Conservation (phyloP, 2,113 vertebrate species). For the Eupsittula cactorum region DNA sequence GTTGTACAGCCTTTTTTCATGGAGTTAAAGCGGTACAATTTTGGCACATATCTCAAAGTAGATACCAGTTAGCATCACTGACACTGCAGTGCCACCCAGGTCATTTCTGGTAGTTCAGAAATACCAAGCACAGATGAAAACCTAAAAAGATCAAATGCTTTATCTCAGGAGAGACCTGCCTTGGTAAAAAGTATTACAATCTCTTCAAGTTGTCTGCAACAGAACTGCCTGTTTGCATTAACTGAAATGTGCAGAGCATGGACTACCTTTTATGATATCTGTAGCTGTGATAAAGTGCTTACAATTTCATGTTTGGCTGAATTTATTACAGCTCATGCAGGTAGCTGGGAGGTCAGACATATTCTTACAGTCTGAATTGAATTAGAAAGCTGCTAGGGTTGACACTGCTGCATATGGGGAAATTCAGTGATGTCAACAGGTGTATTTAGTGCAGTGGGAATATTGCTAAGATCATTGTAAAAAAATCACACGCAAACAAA, state of each 20-base stretch:
- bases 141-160: background rate
- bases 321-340: background rate
- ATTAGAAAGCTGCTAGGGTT: background rate
- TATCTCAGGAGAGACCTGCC: background rate
- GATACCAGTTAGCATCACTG: background rate
- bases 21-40: background rate
- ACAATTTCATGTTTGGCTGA: background rate
- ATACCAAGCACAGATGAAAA: background rate
- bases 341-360: background rate
- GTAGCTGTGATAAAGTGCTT: background rate
- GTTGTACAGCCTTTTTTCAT: background rate
- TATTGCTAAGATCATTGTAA: background rate
- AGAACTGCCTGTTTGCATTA: background rate
- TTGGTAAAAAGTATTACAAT: background rate
- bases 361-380: background rate
- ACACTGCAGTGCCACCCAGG: background rate
- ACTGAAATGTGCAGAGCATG: background rate
- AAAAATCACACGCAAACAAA: background rate
- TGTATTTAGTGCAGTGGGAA: accelerated
- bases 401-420: background rate
- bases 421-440: background rate
- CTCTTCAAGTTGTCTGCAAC: background rate
- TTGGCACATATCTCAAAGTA: background rate
- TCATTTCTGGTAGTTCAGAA: background rate
- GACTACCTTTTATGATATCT: background rate